Evolutionary conservation across 2,113 vertebrate species (phyloP), one percentile per base, ranked within the genome.

Genomic region (Hemicordylus capensis): DNA sequence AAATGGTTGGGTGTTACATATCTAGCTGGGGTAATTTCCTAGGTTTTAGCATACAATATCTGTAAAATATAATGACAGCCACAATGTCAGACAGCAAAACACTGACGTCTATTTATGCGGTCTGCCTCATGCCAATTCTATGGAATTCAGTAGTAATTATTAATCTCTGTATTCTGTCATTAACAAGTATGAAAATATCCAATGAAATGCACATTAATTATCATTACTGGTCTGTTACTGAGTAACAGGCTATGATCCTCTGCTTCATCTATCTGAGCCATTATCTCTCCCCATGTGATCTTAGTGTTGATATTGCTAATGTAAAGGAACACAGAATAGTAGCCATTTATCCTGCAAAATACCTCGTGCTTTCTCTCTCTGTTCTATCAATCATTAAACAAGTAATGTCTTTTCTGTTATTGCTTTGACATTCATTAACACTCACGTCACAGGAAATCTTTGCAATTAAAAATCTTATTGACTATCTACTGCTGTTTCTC

Each of bases 401-500:
- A 94, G 93, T 93, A 95, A 95, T 96, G 93, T 95, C 96, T 96
- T 97, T 96, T 95, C 94, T 95, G 94, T 95, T 96, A 96, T 96
- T 96, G 95, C 95, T 95, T 95, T 96, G 95, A 96, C 96, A 97
- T 96, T 96, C 95, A 97, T 97, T 97, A 96, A 96, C 96, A 96
- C 93, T 96, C 95, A 95, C 81, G 93, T 95, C 96, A 96, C 92
- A 96, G 95, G 95, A 97, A 97, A 96, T 96, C 95, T 96, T 95
- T 92, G 93, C 95, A 95, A 95, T 96, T 95, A 96, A 96, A 96
- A 96, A 85, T 87, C 92, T 92, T 94, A 93, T 92, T 94, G 93
- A 95, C 95, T 77, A 94, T 94, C 91, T 74, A 75, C 93, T 93
- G 83, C 90, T 93, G 92, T 92, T 96, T 94, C 89, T 83, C 88